Conservation (phyloP, 2,888 invertebrate species). For the Hyposoter didymator region DNA sequence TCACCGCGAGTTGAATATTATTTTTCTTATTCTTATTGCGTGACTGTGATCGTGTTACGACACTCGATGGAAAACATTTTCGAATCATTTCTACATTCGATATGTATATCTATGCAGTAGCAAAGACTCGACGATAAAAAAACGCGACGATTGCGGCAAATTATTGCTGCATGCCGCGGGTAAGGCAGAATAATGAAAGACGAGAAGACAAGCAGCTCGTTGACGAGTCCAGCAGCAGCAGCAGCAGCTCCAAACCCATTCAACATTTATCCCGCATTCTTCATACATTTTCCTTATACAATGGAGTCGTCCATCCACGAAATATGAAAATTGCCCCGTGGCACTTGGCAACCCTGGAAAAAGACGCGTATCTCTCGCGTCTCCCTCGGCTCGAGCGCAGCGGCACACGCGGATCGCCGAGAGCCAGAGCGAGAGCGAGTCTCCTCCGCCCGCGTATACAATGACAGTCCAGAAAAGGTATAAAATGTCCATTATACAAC, state of each 20-base stretch:
- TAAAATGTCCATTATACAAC: constrained; percentile 63
- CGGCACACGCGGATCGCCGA: too few species aligned
- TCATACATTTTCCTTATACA: constrained; percentile 37
- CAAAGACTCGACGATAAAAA: too few species aligned
- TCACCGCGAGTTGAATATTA: not conserved
- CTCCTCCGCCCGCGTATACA: constrained; percentile 34
- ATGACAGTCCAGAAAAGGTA: constrained; percentile 58
- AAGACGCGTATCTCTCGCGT: constrained; percentile 17
- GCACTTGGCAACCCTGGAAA: constrained; percentile 56
- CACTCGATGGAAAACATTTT: constrained; percentile 4
- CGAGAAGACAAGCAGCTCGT: too few species aligned
- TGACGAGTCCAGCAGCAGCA: not conserved
- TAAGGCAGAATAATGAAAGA: not conserved
- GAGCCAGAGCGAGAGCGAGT: not conserved
- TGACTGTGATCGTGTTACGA: constrained; percentile 1
- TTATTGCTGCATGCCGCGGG: not conserved
- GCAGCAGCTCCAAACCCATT: constrained; percentile 26
- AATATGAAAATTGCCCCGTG: constrained; percentile 64
- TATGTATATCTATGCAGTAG: too few species aligned
- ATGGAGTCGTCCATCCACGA: constrained; percentile 58
- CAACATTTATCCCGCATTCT: constrained; percentile 38
- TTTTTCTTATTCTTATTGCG: not conserved
- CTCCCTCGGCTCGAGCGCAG: too few species aligned
- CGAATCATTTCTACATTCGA: not conserved
- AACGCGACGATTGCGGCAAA: not conserved